Evolutionary conservation across 1,140 invertebrate genomes (phyloP), one percentile per base, ranked within the genome.

Genomic region (Drosophila hydei): DNA sequence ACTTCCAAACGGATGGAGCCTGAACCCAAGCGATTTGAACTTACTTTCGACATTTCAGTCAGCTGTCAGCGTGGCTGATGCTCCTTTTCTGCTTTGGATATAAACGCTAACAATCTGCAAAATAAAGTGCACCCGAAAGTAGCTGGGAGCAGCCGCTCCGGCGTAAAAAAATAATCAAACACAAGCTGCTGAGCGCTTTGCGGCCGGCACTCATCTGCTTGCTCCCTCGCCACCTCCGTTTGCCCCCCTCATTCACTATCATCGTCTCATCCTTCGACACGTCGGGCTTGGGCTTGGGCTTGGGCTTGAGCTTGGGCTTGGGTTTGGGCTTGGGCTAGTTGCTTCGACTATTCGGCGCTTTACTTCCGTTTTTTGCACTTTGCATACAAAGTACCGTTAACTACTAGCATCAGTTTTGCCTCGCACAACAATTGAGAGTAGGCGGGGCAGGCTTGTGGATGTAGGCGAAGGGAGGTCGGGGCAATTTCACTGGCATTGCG

Each of bases 381-480:
- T 89, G 85, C 84, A 89, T 89, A 89, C 84, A 89, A 89, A 89
- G 84, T 89, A 75, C 75, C 77, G 77, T 79, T 89, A 89, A 84
- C 67, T 89, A 87, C 69, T 87, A 59, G 76, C 74, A 87, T 80
- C 73, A 74, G 75, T 79, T 81, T 78, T 83, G 54, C 16, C 51
- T 64, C 79, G 58, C 69, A 84, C 80, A 79, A 84, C 76, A 77
- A 65, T 55, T 27, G 56, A 18, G 33, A 5, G 30, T 18, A 11
- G 40, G 23, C 42, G n/a, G 11, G 33, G 30, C 56, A 16, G 30
- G 30, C 4, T 21, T 9, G 12, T n/a, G 7, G 19, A 11, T 2
- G 18, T 16, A 16, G 23, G 4, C 16, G 12, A 14, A 1, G 14
- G 18, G 16, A 1, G 42, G 7, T 7, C 9, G 25, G 51, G 30